These are phyloP conservation scores for Spilosoma lubricipeda DNA, from an alignment of 2,888 invertebrate species.

Conservation along the genomic window DNA sequence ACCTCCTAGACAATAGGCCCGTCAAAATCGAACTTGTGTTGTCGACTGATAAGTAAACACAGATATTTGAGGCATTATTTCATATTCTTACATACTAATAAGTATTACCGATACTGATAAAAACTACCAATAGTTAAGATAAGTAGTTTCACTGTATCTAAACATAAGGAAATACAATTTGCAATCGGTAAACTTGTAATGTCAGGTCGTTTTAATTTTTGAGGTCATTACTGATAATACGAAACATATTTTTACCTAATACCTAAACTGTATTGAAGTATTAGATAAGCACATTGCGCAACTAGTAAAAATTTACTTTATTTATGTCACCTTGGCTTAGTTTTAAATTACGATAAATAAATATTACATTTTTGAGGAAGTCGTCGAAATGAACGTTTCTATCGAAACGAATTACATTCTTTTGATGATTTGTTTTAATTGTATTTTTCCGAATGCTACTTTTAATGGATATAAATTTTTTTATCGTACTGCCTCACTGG, in stretches of 20 bases:
- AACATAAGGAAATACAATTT: background rate
- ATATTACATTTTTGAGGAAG: background rate
- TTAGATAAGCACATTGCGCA: constrained; percentile 7
- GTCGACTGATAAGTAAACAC: background rate
- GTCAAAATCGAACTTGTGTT: too few relatives aligned
- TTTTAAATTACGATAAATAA: background rate
- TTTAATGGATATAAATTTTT: background rate
- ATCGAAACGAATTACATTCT: background rate
- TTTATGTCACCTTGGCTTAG: constrained; percentile 13
- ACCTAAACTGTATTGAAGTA: constrained; percentile 6
- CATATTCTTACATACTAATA: background rate
- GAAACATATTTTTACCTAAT: background rate
- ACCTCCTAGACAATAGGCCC: too few relatives aligned
- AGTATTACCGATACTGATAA: background rate
- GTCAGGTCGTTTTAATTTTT: constrained; percentile 7
- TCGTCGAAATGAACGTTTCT: background rate
- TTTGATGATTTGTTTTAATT: background rate
- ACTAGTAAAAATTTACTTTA: constrained; percentile 2
- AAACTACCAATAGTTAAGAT: background rate
- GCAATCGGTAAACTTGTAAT: background rate
- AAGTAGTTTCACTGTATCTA: background rate
- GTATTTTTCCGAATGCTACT: background rate
- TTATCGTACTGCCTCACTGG: too few relatives aligned
- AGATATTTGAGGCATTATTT: background rate
- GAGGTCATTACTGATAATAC: constrained; percentile 10